A percentile compares a stretch with the other conserved stretches of the same genome.
These are phyloP conservation scores for Leptestheria dahalacensis DNA, from an alignment of 1,140 invertebrate species.

Conservation along the genomic window DNA sequence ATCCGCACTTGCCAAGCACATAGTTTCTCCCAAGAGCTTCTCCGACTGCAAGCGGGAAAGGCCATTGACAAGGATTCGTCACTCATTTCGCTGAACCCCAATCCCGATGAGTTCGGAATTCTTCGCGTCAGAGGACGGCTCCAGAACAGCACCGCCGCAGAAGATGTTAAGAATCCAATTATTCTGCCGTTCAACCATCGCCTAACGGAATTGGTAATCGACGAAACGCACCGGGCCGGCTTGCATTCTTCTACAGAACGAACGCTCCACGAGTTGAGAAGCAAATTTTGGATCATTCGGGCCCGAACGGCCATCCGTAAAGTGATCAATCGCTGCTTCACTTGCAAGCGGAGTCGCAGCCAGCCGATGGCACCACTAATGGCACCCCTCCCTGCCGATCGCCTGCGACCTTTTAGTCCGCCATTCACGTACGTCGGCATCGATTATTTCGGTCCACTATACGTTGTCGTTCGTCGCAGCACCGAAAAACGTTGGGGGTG, in stretches of 20 bases:
- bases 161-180: conserved; percentile 6
- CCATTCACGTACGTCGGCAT: conserved; percentile 19
- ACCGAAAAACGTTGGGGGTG: conserved; percentile 18
- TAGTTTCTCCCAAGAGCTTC: no score
- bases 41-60: no score
- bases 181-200: background rate
- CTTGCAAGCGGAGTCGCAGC: conserved; percentile 4
- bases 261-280: conserved; percentile 5
- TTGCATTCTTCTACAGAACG: background rate
- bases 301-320: background rate
- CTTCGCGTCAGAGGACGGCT: conserved; percentile 1
- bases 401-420: conserved; percentile 8
- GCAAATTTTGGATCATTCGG: conserved; percentile 15
- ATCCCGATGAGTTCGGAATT: background rate
- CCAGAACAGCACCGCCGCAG: background rate
- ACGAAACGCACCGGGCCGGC: conserved; percentile 14
- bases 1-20: no score
- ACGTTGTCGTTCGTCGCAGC: conserved; percentile 16
- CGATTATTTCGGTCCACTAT: conserved; percentile 22
- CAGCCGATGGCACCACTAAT: conserved; percentile 5
- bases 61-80: no score
- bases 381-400: conserved; percentile 17
- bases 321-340: conserved; percentile 6
- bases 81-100: no score
- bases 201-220: conserved; percentile 4